Evolutionary conservation across 1,140 invertebrate species (phyloP).

Genomic region (Olivierus martensii): DNA sequence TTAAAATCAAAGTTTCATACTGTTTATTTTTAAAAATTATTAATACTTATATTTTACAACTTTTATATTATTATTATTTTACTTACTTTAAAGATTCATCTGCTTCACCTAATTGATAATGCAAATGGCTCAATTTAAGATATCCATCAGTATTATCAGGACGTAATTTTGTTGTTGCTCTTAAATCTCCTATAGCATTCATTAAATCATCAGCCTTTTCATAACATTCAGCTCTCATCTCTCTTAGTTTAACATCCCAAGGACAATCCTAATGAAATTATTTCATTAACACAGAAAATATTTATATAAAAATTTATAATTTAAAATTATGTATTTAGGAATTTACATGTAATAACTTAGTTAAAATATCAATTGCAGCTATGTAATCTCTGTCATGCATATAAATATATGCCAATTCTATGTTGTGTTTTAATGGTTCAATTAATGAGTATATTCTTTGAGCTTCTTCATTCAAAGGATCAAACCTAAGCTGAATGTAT

Average conservation of each 20-base stretch:
- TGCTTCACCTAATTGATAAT: conserved; percentile 83
- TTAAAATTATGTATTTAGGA: neutral
- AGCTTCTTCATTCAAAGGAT: conserved; percentile 65
- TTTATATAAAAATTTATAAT: neutral
- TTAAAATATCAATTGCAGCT: conserved; percentile 52
- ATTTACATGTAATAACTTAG: conserved; percentile 55
- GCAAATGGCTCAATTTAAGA: conserved; percentile 61
- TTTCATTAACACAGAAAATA: neutral
- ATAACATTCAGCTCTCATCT: conserved; percentile 74
- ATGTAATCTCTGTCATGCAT: conserved; percentile 49
- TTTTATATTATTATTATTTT: no score
- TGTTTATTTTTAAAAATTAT: no score
- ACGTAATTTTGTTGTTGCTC: conserved; percentile 73
- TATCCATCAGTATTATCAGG: conserved; percentile 84
- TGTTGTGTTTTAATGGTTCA: conserved; percentile 46
- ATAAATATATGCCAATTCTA: conserved; percentile 49
- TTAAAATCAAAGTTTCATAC: no score
- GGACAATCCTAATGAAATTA: conserved; percentile 46
- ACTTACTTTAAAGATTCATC: conserved; percentile 73
- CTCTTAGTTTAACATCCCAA: conserved; percentile 69
- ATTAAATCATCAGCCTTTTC: conserved; percentile 61
- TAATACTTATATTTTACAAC: no score
- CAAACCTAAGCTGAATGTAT: conserved; percentile 46
- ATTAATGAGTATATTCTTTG: conserved; percentile 46
- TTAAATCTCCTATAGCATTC: conserved; percentile 79